Base-by-base conservation (phyloP, 2,113 vertebrate species). In the Rynchops niger region DNA sequence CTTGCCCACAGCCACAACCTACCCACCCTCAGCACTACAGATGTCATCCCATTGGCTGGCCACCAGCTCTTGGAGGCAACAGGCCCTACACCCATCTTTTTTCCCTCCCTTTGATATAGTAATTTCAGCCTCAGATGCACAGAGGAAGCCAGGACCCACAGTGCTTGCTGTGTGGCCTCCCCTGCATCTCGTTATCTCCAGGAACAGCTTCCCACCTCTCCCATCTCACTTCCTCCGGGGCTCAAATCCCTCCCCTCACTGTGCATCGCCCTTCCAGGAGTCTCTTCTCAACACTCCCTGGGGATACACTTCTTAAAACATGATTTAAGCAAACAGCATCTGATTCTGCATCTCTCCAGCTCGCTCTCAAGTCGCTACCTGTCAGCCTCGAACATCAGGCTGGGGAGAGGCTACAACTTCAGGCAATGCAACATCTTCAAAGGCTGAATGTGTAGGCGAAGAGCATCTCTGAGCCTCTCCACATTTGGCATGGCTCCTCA, bases 161-260 rank as follows among this genome's bases (percentile, higher is more conserved):
- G 62, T 1, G 0, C 82, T 90, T 52, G 72, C 58, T 81, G 63
- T 56, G 86, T 84, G 94, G 93, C 86, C 93, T 95, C 56, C 11
- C 10, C 17, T 79, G 18, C 7, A 38, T 18, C 66, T 93, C 2
- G 0, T 87, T 94, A 82, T 74, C 90, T 96, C 66, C 76, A 86
- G 62, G 36, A 91, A 26, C 71, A 94, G 34, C 94, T 82, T 94
- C 81, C 93, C 93, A 91, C 12, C 84, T 85, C 66, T 95, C 74
- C 84, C 66, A 87, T 36, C 40, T 40, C 6, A 0, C 73, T 90
- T 82, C 73, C 78, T 93, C 65, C 2, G 0, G 65, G 56, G 56
- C 52, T 65, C 66, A 61, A 34, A 90, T 82, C 83, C 50, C 47
- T 88, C 72, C 55, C 65, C 19, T 55, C 30, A 5, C 14, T n/a